A percentile compares a stretch with the other conserved stretches of the same genome.
Conservation (phyloP, 30 jellyfish, hydroid and myxozoan genomes). For the Aurelia coerulea region DNA sequence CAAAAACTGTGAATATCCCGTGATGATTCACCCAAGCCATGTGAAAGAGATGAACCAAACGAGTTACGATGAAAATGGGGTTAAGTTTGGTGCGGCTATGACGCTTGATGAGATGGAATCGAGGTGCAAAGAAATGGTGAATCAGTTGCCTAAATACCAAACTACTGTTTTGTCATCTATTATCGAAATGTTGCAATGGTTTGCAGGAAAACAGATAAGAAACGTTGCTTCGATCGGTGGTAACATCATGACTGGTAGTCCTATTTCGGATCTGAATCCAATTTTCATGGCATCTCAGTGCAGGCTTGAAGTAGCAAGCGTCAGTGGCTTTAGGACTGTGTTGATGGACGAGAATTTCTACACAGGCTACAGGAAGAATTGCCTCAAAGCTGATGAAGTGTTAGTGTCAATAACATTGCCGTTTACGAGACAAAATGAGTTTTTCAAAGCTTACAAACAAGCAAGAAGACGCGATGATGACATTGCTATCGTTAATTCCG, state of each 20-base stretch:
- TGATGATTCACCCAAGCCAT: conserved; percentile 25
- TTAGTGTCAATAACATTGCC: conserved; percentile 23
- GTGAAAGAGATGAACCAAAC: conserved; percentile 32
- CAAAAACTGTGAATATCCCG: conserved; percentile 20
- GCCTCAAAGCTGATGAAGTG: conserved; percentile 23
- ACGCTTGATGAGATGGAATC: conserved; percentile 26
- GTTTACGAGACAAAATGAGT: conserved; percentile 10
- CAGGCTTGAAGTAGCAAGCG: conserved; percentile 38
- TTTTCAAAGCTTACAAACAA: conserved; percentile 30
- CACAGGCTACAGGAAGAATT: conserved; percentile 35
- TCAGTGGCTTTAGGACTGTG: background rate
- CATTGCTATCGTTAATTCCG: conserved; percentile 50
- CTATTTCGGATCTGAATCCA: conserved; percentile 43
- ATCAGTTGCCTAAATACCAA: background rate
- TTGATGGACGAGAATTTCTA: conserved; percentile 21
- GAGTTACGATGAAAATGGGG: background rate
- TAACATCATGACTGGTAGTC: conserved; percentile 21
- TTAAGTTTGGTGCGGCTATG: conserved; percentile 40
- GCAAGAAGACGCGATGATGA: conserved; percentile 59
- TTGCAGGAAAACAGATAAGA: conserved; percentile 55
- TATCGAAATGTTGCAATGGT: conserved; percentile 44
- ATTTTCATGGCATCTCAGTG: conserved; percentile 44
- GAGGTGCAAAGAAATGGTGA: conserved; percentile 5
- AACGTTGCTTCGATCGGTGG: conserved; percentile 35
- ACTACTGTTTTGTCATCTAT: conserved; percentile 4